A percentile compares a stretch with the other conserved stretches of the same genome.
Conservation (phyloP, 2,797 vertebrate genomes). For the Chaetodon trifasciatus region DNA sequence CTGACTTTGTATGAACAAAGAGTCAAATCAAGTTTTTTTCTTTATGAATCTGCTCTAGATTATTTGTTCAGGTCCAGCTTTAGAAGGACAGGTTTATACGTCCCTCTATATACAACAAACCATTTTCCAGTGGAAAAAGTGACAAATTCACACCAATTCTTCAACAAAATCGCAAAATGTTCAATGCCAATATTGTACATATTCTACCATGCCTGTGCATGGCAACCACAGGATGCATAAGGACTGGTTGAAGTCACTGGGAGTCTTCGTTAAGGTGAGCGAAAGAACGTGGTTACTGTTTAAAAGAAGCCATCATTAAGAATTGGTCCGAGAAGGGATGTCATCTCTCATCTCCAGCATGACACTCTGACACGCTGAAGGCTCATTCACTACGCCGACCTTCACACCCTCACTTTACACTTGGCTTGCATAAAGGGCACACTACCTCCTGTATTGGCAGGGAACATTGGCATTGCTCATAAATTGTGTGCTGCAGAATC, state of each 20-base stretch:
- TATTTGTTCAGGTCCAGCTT: neutral
- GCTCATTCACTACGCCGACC: slow-evolving; percentile 35
- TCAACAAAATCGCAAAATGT: neutral
- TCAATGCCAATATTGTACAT: neutral
- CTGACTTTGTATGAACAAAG: neutral
- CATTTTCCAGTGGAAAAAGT: neutral
- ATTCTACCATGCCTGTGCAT: neutral
- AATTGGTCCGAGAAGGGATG: neutral
- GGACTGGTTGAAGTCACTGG: neutral
- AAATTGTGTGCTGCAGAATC: slow-evolving; percentile 36
- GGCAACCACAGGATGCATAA: neutral
- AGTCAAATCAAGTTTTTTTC: neutral
- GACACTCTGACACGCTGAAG: slow-evolving; percentile 35
- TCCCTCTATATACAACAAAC: neutral
- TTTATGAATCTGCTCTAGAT: neutral
- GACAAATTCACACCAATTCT: neutral
- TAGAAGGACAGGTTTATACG: neutral
- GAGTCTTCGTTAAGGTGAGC: neutral
- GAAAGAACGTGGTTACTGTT: neutral
- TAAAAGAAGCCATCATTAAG: neutral
- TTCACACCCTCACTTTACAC: slow-evolving; percentile 41
- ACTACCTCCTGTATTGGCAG: slow-evolving; percentile 29
- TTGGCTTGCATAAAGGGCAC: slow-evolving; percentile 46
- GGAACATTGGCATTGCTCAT: slow-evolving; percentile 30
- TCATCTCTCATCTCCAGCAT: slow-evolving; percentile 10